These are phyloP conservation scores for Microcebus griseorufus DNA, from an alignment of 2,113 vertebrate species.

Conservation along the genomic window DNA sequence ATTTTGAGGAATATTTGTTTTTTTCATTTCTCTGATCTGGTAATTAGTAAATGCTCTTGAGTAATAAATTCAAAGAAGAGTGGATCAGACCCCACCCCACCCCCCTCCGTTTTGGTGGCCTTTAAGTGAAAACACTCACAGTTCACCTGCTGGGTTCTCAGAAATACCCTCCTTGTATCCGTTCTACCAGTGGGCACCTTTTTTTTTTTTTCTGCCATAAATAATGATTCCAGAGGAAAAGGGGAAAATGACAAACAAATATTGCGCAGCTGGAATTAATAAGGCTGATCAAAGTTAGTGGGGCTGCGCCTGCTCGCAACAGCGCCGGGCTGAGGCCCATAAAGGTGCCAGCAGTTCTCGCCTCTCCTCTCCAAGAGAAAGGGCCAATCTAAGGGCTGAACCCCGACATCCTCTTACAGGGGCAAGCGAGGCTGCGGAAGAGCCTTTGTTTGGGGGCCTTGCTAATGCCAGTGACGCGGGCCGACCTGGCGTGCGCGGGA, in stretches of 20 bases:
- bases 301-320: slow-evolving; percentile 50
- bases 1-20: slow-evolving; percentile 87
- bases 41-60: slow-evolving; percentile 84
- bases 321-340: slow-evolving; percentile 74
- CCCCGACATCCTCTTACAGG: slow-evolving; percentile 40
- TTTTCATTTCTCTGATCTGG: slow-evolving; percentile 82
- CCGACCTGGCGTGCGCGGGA: fast-evolving
- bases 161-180: background rate
- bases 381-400: slow-evolving; percentile 64
- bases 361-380: slow-evolving; percentile 74
- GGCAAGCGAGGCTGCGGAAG: background rate
- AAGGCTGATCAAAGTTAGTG: slow-evolving; percentile 84
- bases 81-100: slow-evolving; percentile 72
- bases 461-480: background rate
- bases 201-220: slow-evolving; percentile 74
- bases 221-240: slow-evolving; percentile 82
- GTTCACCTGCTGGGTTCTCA: background rate
- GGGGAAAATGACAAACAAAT: slow-evolving; percentile 84
- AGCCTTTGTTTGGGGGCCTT: background rate
- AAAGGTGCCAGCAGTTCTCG: slow-evolving; percentile 78
- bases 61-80: slow-evolving; percentile 80
- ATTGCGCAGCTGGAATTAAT: slow-evolving; percentile 85
- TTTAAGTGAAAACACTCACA: background rate
- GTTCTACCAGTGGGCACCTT: slow-evolving; percentile 16
- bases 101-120: slow-evolving; percentile 30